Conservation (phyloP, 2,888 invertebrate species). For the Xanthia icteritia region DNA sequence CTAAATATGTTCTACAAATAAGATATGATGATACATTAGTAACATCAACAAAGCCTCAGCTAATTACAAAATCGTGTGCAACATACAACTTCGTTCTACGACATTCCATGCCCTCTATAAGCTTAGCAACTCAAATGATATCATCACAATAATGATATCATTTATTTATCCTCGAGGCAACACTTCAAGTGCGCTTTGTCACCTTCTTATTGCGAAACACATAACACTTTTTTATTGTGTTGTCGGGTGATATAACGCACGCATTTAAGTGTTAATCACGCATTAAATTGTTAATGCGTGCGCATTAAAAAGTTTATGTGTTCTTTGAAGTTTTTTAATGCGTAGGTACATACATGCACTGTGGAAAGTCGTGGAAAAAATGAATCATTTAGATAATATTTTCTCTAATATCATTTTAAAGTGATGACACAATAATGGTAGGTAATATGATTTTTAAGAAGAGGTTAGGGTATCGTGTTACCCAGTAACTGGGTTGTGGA, state of each 20-base stretch:
- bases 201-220: conserved; percentile 38
- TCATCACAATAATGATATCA: conserved; percentile 47
- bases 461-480: not conserved
- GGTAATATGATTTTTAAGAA: not conserved
- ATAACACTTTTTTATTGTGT: conserved; percentile 32
- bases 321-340: conserved; percentile 16
- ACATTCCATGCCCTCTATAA: conserved; percentile 17
- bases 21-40: conserved; percentile 3
- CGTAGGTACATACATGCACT: not conserved
- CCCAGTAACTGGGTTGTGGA: too few relatives aligned
- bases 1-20: conserved; percentile 2
- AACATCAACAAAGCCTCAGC: conserved; percentile 12
- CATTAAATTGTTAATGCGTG: too few relatives aligned
- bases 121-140: conserved; percentile 24
- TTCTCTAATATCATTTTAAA: not conserved
- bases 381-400: not conserved
- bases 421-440: not conserved
- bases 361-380: not conserved
- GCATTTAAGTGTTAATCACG: conserved; percentile 31
- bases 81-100: conserved; percentile 15
- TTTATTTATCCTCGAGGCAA: conserved; percentile 13
- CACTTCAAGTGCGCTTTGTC: conserved; percentile 26
- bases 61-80: conserved; percentile 48
- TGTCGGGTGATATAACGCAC: conserved; percentile 15
- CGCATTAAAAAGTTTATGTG: conserved; percentile 46